Evolutionary conservation across 92 coral and sea anemone genomes (phyloP), one percentile per base, ranked within the genome.

Genomic region (Heteractis magnifica): DNA sequence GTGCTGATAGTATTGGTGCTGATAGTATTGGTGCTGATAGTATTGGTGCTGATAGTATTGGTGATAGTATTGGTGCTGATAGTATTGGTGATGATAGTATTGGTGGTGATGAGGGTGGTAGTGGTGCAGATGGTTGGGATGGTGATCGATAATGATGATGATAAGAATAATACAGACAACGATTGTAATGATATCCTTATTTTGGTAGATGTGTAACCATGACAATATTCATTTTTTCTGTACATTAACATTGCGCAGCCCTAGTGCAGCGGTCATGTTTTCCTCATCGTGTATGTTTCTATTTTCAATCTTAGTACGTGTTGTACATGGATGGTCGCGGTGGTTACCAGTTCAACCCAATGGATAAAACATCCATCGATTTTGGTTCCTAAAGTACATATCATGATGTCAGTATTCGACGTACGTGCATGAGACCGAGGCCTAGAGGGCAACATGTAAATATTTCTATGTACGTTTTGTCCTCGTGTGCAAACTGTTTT

Each of bases 291-390:
- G 8, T 68, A 44, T 48, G 23, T 83, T 50, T 49, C 15, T 82
- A 13, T 91, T 80, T 14, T 49, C 15, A 79, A 13, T 91, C 77
- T 14, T 71, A 96, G 99, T 96, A 94, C 83, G 99, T 96, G 53
- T 85, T 96, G 75, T 90, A 92, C 83, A 88, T 96, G 92, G 99
- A 96, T 80, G 99, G 99, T 4, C 94, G 98, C 76, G 99, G 99
- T 34, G 71, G 94, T 0, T 96, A 94, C 83, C 93, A 96, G 87
- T 96, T 92, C 93, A 96, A 89, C 73, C 89, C 92, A 58, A 96
- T 96, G 62, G 98, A 96, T 71, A 88, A 95, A 26, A 83, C 93
- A 44, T 88, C 91, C 18, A 92, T 88, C 76, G 99, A 96, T 70
- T 96, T 96, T 87, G 99, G 99, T 44, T 96, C 99, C 44, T 93